Base-by-base conservation (phyloP, 53 echinoderm and acorn worm species). In the Crossaster papposus region DNA sequence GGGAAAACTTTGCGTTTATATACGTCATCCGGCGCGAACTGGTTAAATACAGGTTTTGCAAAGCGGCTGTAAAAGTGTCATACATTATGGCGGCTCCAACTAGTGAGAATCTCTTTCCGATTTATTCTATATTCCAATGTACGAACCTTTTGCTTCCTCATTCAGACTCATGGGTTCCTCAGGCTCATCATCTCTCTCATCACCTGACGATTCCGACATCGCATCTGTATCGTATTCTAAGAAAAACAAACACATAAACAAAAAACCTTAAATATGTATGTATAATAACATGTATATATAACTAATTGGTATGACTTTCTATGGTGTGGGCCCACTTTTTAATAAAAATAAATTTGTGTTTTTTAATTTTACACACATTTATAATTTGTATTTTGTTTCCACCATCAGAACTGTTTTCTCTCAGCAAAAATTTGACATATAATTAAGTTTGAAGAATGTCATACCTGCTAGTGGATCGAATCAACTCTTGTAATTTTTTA, bases 151-250 rank as follows among this genome's bases (percentile, higher is more conserved):
- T 2, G 71, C 13, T 28, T 70, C 29, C 29, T n/a, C 71, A 13
- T 17, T n/a, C 71, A 58, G 15, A 58, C 58, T 58, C 17, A n/a
- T 70, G 71, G 71, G 29, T 70, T 22, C 71, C 29, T 70, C 71
- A n/a, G 71, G 71, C 71, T 70, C 29, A 70, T n/a, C 71, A 70
- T 31, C 31, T 12, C 13, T 13, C 29, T 20, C 26, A 70, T 58
- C 58, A 58, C 17, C 15, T 58, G 15, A 15, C 15, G 22, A 18
- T 15, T 30, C 31, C 24, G 71, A 70, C 71, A 26, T 28, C 29
- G 15, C 71, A 70, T 70, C 71, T 13, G 71, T 70, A 28, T 70
- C 23, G 71, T 70, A 70, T 28, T 70, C 71, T 70, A 70, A 70
- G 29, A 70, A 70, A 28, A 70, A 70, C n/a, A 28, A 70, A 70